Evolutionary conservation across 1,140 invertebrate species (phyloP).

Genomic region (Drosophila trapezifrons): DNA sequence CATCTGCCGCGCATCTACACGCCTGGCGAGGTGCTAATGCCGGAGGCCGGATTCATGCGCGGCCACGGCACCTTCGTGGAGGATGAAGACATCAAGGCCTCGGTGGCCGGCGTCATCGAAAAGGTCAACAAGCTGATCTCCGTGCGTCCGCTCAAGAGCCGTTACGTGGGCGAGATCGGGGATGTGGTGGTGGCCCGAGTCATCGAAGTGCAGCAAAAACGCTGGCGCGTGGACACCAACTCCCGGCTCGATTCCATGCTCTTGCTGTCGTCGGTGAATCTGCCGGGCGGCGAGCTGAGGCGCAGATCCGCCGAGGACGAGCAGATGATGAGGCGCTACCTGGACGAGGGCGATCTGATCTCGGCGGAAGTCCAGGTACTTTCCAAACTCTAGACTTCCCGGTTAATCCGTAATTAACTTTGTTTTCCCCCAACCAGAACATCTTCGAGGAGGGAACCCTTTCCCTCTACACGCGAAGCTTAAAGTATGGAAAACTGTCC

Average conservation of each 20-base stretch:
- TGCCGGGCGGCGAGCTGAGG: slow-evolving; percentile 94
- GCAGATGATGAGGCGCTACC: slow-evolving; percentile 97
- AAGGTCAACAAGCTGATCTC: slow-evolving; percentile 97
- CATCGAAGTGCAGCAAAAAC: slow-evolving; percentile 87
- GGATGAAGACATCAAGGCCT: slow-evolving; percentile 92
- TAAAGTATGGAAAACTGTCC: slow-evolving; percentile 97
- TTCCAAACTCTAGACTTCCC: background rate
- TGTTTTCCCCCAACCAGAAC: slow-evolving; percentile 86
- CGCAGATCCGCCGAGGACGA: slow-evolving; percentile 98
- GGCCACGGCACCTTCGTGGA: slow-evolving; percentile 98
- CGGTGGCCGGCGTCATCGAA: slow-evolving; percentile 96
- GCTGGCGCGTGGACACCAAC: slow-evolving; percentile 92
- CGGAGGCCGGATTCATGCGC: slow-evolving; percentile 94
- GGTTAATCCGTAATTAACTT: background rate
- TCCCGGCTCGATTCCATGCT: slow-evolving; percentile 95
- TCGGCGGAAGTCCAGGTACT: slow-evolving; percentile 93
- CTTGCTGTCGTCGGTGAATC: slow-evolving; percentile 96
- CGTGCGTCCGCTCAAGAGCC: slow-evolving; percentile 94
- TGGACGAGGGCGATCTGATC: slow-evolving; percentile 98
- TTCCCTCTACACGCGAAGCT: slow-evolving; percentile 96
- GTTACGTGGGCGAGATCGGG: slow-evolving; percentile 97
- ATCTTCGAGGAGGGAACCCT: slow-evolving; percentile 95
- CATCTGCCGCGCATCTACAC: slow-evolving; percentile 90
- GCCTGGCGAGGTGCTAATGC: slow-evolving; percentile 93
- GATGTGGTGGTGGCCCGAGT: slow-evolving; percentile 98